Conservation (phyloP, 1,140 invertebrate species). For the Drosophila ohnishii region DNA sequence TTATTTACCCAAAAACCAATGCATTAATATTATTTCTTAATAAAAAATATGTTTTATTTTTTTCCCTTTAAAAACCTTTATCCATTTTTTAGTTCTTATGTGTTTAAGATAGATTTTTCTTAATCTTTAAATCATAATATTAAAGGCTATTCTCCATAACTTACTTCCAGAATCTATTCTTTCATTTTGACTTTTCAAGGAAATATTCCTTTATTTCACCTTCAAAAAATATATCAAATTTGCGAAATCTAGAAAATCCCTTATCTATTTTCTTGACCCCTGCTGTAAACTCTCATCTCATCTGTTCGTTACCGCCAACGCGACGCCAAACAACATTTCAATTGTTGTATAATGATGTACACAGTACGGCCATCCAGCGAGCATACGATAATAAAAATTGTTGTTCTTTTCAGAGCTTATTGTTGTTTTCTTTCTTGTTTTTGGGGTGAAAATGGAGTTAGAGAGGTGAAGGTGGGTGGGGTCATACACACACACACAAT, state of each 20-base stretch:
- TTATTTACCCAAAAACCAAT: no score
- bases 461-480: conserved; percentile 21
- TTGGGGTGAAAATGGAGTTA: conserved; percentile 21
- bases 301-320: conserved; percentile 45
- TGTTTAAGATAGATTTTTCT: no score
- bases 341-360: conserved; percentile 80
- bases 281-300: conserved; percentile 28
- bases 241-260: no score
- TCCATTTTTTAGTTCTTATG: neutral
- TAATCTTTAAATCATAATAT: no score
- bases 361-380: conserved; percentile 61
- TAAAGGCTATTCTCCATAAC: no score
- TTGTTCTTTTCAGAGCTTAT: conserved; percentile 63
- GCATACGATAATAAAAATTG: conserved; percentile 72
- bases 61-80: neutral
- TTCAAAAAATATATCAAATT: neutral
- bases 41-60: no score
- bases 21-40: no score
- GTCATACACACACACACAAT: conserved; percentile 40
- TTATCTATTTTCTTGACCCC: conserved; percentile 1
- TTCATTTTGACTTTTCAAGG: no score
- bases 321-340: conserved; percentile 78
- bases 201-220: no score
- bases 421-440: conserved; percentile 9
- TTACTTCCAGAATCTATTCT: no score